Evolutionary conservation across 2,113 vertebrate species (phyloP), one percentile per base, ranked within the genome.

Genomic region (Chaetorhynchus papuensis): DNA sequence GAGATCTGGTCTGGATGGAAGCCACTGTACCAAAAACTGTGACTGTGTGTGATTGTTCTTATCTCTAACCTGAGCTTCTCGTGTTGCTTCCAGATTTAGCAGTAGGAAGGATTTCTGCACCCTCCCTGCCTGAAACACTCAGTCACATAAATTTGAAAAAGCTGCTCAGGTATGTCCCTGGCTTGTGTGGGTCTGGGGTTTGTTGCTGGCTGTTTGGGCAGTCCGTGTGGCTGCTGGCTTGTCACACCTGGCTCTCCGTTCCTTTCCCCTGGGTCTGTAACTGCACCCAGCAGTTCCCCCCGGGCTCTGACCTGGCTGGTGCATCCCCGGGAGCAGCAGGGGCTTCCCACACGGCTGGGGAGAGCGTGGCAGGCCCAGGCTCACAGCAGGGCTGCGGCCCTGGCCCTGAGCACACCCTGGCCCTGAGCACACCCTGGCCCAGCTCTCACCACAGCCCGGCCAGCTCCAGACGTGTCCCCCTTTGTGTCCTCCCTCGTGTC

Each of bases 61-160:
- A 7, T 45, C 31, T 80, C 86, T 83, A 74, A 90, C 72, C 47
- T 52, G 60, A 91, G 83, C 93, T 78, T 33, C 88, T 91, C 14
- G 2, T 24, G 0, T 57, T 61, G 56, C 76, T 81, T 87, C 86
- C 87, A 83, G 72, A 44, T 75, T 50, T 83, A 87, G 91, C 68
- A 77, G 0, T 69, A 89, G 95, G 68, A 94, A 94, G 88, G 83
- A 94, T 81, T 81, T 77, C 72, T 75, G 54, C 89, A 66, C 26
- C 37, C n/a, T 83, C 70, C 70, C 63, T 11, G 66, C 79, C 83
- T 92, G 95, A 79, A 86, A 80, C 42, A 23, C 44, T 59, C 74
- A 45, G 45, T 92, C 79, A 41, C 74, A 47, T 2, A 16, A 26
- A 33, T 54, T 72, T 88, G 85, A 74, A 24, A 89, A 70, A 57